Evolutionary conservation across 2,113 vertebrate species (phyloP), one percentile per base, ranked within the genome.

Genomic region (Morone saxatilis): DNA sequence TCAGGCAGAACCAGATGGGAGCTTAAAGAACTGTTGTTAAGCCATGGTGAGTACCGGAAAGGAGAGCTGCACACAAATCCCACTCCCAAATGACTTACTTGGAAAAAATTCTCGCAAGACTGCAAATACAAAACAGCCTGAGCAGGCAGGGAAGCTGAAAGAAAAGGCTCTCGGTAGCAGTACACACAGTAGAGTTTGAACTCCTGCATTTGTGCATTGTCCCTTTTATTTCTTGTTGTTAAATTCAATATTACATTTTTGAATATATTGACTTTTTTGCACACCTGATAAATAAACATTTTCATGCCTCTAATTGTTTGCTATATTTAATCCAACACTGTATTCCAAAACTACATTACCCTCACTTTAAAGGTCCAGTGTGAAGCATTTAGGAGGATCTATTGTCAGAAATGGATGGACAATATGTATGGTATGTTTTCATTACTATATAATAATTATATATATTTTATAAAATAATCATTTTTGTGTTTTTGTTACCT

Each of bases 231-330:
- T 83, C 38, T 63, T 81, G 80, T 81, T 84, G 66, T 78, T 78
- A 43, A 45, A 76, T 78, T 73, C 69, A 50, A 60, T 78, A 76
- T 85, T 82, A 86, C 61, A 63, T 88, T 82, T 88, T 87, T 86
- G 56, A 85, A 87, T 88, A 74, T 85, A 81, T 61, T 78, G 80
- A 81, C 76, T 69, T 86, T 87, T 94, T 92, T 94, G 88, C 89
- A 93, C 91, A 90, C 57, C 76, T 85, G 72, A 86, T 70, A 43
- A 95, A 94, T 94, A 92, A 94, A 94, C 56, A 74, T 89, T 83
- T 88, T 90, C 68, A 73, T 86, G 79, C 56, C 73, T 93, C 69
- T 79, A 50, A 75, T 36, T 78, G 62, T 81, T 91, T 83, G 65
- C 40, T 65, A 75, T 70, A 53, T 82, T 92, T 76, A 7, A 73